phyloP scores from a whole-genome alignment of 2,797 vertebrate species.

The Anabas testudineus region DNA sequence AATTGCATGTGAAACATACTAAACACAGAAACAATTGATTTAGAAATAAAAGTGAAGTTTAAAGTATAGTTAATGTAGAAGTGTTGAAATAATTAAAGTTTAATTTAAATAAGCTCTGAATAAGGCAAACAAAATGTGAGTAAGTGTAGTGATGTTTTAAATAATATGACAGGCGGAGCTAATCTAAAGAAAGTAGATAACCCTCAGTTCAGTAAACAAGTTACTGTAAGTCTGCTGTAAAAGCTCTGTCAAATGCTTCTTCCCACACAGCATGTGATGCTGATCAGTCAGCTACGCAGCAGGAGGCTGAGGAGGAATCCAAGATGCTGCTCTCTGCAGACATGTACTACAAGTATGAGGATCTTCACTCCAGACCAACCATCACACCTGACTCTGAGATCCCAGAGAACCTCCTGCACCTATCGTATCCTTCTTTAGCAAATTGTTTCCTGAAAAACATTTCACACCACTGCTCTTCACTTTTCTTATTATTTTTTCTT shows the following conservation, averaged over 20 bases:
- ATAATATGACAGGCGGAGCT: no score
- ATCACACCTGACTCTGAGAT: constrained; percentile 84
- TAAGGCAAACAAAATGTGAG: no score
- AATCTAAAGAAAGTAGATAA: no score
- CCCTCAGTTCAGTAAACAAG: no score
- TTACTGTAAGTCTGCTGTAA: no score
- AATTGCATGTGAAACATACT: not conserved
- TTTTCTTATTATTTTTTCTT: not conserved
- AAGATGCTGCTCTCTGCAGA: constrained; percentile 68
- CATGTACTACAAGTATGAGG: constrained; percentile 84
- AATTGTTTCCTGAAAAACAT: accelerated
- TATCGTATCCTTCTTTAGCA: constrained; percentile 89
- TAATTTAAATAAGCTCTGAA: no score
- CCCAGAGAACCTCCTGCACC: constrained; percentile 85
- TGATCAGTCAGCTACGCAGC: constrained; percentile 7
- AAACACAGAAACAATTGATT: no score
- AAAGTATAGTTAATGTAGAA: not conserved
- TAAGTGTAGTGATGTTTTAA: no score
- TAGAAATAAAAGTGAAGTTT: no score
- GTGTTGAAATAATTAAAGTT: no score
- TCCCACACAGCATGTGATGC: not conserved
- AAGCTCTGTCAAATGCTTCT: no score
- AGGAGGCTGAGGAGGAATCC: constrained; percentile 20
- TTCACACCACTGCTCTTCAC: no score
- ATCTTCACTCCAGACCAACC: constrained; percentile 84